Percentiles rank a stretch among this genome's conserved stretches.
phyloP scores from a whole-genome alignment of 2,888 invertebrate species.

The Lumbricus terrestris region DNA sequence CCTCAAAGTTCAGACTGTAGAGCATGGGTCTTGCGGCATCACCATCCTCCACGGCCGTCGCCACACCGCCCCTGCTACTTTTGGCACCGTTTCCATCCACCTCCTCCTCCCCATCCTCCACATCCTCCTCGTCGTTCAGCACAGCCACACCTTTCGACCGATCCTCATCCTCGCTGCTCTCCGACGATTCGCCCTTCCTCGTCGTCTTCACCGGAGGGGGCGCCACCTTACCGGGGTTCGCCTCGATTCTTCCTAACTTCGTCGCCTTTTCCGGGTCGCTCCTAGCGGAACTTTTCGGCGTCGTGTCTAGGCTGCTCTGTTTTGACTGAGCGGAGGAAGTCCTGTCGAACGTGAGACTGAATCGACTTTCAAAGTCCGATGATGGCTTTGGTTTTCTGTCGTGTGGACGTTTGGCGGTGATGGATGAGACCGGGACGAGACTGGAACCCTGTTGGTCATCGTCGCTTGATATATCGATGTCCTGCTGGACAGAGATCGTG shows the following conservation, averaged over 20 bases:
- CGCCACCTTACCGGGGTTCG: not conserved
- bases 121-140: constrained; percentile 25
- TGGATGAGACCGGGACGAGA: not conserved
- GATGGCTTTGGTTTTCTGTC: not conserved
- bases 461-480: constrained; percentile 9
- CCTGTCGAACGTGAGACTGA: not conserved
- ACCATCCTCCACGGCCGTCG: not conserved
- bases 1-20: constrained; percentile 32
- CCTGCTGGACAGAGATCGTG: not conserved
- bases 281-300: not conserved
- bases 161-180: not conserved
- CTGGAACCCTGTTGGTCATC: not conserved
- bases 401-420: not conserved
- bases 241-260: not conserved
- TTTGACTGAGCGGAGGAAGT: not conserved
- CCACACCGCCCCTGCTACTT: not conserved
- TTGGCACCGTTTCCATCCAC: not conserved
- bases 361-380: not conserved
- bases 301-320: not conserved
- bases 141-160: not conserved
- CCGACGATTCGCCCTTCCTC: not conserved
- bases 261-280: not conserved
- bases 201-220: not conserved
- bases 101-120: constrained; percentile 23
- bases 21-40: not conserved